phyloP scores from a whole-genome alignment of 1,140 invertebrate genomes.

The Gonatopus flavifemur region DNA sequence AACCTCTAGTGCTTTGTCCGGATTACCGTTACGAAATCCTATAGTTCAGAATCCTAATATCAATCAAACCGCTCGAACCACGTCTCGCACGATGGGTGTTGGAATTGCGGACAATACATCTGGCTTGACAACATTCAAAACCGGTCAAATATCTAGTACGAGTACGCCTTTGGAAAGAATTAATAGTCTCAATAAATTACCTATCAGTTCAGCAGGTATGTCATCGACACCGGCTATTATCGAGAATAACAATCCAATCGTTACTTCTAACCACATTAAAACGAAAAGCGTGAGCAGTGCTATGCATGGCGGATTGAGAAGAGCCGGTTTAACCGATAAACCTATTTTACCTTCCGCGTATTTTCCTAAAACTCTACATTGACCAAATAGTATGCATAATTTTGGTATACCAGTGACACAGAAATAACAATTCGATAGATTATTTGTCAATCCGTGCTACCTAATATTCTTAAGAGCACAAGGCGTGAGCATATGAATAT shows the following conservation, averaged over 20 bases:
- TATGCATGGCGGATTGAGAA: constrained; percentile 47
- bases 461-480: too few relatives aligned
- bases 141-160: constrained; percentile 48
- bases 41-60: constrained; percentile 47
- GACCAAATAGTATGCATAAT: too few relatives aligned
- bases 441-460: too few relatives aligned
- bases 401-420: too few relatives aligned
- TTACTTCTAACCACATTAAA: constrained; percentile 35
- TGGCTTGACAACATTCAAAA: constrained; percentile 40
- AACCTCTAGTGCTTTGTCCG: constrained; percentile 33
- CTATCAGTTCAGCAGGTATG: constrained; percentile 27
- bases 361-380: constrained; percentile 50
- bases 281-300: constrained; percentile 35
- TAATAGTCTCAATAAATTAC: constrained; percentile 37
- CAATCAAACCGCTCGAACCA: constrained; percentile 43
- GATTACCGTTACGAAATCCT: constrained; percentile 41
- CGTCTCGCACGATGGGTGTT: constrained; percentile 37
- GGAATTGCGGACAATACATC: constrained; percentile 41
- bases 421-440: too few relatives aligned
- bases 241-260: constrained; percentile 45
- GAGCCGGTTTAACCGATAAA: constrained; percentile 43
- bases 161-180: constrained; percentile 53
- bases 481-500: too few relatives aligned
- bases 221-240: constrained; percentile 33
- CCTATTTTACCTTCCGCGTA: constrained; percentile 50